Evolutionary conservation across 2,113 vertebrate genomes (phyloP).

Genomic region (Scortum barcoo): DNA sequence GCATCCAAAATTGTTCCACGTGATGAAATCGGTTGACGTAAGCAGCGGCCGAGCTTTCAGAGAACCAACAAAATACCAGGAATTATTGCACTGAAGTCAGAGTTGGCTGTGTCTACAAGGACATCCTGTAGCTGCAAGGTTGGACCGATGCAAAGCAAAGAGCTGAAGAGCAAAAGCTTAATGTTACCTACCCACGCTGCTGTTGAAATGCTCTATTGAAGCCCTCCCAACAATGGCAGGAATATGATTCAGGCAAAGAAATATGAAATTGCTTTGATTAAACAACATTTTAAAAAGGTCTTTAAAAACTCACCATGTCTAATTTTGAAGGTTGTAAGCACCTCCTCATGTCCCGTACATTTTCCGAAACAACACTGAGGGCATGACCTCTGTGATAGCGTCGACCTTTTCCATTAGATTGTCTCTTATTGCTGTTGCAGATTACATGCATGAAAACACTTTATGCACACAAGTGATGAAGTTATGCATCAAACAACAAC

Average conservation of each 20-base stretch:
- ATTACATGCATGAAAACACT: not conserved
- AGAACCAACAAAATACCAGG: not conserved
- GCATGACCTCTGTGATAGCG: not conserved
- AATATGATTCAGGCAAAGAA: not conserved
- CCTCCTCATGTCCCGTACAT: not conserved
- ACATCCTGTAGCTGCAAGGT: not conserved
- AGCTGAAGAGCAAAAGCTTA: not conserved
- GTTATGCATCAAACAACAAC: too few relatives aligned
- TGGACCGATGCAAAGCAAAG: not conserved
- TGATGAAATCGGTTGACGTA: not conserved
- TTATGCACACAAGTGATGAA: not conserved
- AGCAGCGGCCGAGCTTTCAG: too few relatives aligned
- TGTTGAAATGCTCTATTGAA: not conserved
- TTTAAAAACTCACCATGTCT: not conserved
- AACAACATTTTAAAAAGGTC: not conserved
- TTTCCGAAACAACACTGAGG: not conserved
- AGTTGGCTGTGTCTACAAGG: not conserved
- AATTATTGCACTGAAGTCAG: not conserved
- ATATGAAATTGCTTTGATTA: not conserved
- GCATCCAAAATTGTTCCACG: not conserved
- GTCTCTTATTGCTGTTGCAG: too few relatives aligned
- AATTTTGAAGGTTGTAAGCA: not conserved
- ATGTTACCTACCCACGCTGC: not conserved
- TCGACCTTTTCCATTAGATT: too few relatives aligned
- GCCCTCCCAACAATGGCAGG: not conserved